Conservation (phyloP, 2,888 invertebrate species). For the Ectemnius continuus region DNA sequence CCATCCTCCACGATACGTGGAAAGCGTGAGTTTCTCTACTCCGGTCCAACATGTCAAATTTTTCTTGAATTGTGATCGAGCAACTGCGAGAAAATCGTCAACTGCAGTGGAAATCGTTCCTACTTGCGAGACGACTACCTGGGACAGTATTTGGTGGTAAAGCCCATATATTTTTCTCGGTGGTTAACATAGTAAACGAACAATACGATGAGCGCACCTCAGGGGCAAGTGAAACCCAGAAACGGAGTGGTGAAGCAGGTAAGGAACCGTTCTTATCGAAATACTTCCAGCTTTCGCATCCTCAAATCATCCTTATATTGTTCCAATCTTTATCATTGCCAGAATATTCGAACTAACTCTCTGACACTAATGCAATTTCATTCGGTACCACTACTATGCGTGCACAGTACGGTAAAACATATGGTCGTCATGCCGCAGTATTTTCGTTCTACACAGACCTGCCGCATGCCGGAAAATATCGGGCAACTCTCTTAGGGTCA, state of each 20-base stretch:
- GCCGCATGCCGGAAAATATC: neutral
- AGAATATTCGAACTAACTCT: slow-evolving; percentile 41
- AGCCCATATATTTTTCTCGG: slow-evolving; percentile 37
- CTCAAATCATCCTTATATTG: neutral
- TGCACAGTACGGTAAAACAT: slow-evolving; percentile 45
- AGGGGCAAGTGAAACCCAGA: slow-evolving; percentile 77
- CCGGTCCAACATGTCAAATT: slow-evolving; percentile 67
- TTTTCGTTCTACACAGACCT: slow-evolving; percentile 19
- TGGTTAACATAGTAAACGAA: slow-evolving; percentile 35
- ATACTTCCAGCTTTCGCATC: neutral
- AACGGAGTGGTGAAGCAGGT: slow-evolving; percentile 83
- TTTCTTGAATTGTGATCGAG: slow-evolving; percentile 57
- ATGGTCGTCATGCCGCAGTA: slow-evolving; percentile 44
- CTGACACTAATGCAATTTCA: slow-evolving; percentile 21
- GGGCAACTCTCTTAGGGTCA: neutral
- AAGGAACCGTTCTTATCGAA: slow-evolving; percentile 62
- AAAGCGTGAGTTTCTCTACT: slow-evolving; percentile 59
- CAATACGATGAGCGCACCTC: slow-evolving; percentile 69
- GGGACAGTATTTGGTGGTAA: slow-evolving; percentile 15
- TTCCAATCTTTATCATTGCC: slow-evolving; percentile 21
- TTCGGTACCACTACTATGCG: slow-evolving; percentile 25
- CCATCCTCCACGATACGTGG: slow-evolving; percentile 65
- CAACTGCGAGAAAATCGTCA: slow-evolving; percentile 23
- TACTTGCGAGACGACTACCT: slow-evolving; percentile 11
- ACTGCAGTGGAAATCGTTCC: slow-evolving; percentile 26